phyloP scores from a whole-genome alignment of 2,797 vertebrate species.

The Esox masquinongy region DNA sequence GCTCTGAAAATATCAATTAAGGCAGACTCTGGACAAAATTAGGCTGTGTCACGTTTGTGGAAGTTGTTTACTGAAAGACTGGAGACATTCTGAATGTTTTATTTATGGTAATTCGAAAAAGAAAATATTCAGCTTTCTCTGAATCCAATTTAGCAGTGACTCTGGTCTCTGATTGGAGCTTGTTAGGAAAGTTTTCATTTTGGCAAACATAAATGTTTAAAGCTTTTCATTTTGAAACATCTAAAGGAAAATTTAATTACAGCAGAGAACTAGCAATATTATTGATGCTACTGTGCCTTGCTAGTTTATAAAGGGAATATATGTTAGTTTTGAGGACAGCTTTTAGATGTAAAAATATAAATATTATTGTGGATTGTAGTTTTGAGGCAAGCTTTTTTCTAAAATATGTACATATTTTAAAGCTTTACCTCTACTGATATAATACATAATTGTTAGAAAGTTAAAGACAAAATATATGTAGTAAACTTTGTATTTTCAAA shows the following conservation, averaged over 20 bases:
- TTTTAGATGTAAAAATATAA: neutral
- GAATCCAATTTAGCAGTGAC: constrained; percentile 6
- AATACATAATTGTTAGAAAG: neutral
- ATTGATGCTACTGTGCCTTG: constrained; percentile 56
- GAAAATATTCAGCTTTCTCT: neutral
- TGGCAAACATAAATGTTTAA: neutral
- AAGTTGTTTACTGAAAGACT: constrained; percentile 53
- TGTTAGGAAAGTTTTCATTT: constrained; percentile 30
- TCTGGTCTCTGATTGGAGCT: neutral
- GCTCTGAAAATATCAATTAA: constrained; percentile 74
- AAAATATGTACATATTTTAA: neutral
- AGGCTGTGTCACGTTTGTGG: constrained; percentile 58
- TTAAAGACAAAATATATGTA: neutral
- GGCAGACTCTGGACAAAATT: constrained; percentile 64
- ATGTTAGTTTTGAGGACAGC: neutral
- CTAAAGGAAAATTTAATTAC: constrained; percentile 37
- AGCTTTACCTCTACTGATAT: neutral
- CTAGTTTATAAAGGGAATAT: constrained; percentile 4
- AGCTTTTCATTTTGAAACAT: constrained; percentile 12
- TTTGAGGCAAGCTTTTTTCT: constrained; percentile 3
- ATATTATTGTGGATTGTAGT: too few relatives aligned
- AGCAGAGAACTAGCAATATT: constrained; percentile 41
- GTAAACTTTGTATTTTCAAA: constrained; percentile 21
- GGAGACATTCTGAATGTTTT: constrained; percentile 29
- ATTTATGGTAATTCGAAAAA: neutral